Percentiles rank a stretch among this genome's conserved stretches.
Conservation (phyloP, 2,888 invertebrate genomes). For the Anagyrus pseudococci region DNA sequence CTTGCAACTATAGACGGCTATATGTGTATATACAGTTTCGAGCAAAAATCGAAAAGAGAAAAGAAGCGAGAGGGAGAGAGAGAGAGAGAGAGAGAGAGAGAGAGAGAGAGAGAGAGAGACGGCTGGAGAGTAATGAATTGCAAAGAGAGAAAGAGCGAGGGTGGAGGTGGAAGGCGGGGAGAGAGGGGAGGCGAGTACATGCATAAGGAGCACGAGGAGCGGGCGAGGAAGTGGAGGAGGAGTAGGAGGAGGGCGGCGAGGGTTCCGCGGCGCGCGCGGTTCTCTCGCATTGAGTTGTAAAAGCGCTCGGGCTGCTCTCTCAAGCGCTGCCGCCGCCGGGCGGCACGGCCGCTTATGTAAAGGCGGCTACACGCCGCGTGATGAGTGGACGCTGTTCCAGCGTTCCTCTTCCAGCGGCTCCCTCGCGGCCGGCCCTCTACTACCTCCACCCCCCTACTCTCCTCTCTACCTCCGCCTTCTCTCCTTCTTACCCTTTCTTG, state of each 20-base stretch:
- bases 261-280: slow-evolving; percentile 46
- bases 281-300: slow-evolving; percentile 60
- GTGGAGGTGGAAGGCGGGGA: slow-evolving; percentile 24
- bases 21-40: slow-evolving; percentile 2
- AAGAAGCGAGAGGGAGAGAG: slow-evolving; percentile 36
- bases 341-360: slow-evolving; percentile 61
- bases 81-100: slow-evolving; percentile 4
- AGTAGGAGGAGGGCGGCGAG: slow-evolving; percentile 44
- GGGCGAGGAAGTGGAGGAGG: too few species aligned
- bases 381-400: slow-evolving; percentile 61
- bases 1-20: slow-evolving; percentile 17
- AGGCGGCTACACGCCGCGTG: slow-evolving; percentile 61
- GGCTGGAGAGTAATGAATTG: too few species aligned
- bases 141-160: slow-evolving; percentile 35
- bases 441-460: slow-evolving; percentile 51
- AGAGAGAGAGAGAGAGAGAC: slow-evolving; percentile 11
- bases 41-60: slow-evolving; percentile 20
- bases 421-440: background rate
- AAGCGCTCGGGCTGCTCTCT: slow-evolving; percentile 59
- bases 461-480: slow-evolving; percentile 45
- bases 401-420: slow-evolving; percentile 56
- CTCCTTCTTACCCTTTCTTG: slow-evolving; percentile 12
- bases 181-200: slow-evolving; percentile 23
- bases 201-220: slow-evolving; percentile 37
- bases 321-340: slow-evolving; percentile 49